phyloP scores from a whole-genome alignment of 2,113 vertebrate species.

The Dryoscopus gambensis region DNA sequence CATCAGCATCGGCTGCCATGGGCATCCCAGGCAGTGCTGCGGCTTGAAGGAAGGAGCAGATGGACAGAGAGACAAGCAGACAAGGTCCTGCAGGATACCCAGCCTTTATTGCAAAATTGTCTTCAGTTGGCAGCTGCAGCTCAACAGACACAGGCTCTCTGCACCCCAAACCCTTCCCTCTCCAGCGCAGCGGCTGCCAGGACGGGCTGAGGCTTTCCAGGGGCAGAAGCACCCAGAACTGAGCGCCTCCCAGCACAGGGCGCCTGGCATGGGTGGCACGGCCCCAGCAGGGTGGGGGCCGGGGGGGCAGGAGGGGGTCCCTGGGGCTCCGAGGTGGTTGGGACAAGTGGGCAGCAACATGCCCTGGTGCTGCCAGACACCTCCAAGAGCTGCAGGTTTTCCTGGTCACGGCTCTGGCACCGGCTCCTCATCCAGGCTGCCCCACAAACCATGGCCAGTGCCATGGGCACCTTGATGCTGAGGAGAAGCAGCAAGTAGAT shows the following conservation, averaged over 20 bases:
- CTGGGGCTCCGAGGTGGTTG: accelerated
- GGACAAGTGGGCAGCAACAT: accelerated
- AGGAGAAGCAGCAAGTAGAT: not conserved
- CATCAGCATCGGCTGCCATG: accelerated
- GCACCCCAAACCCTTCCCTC: not conserved
- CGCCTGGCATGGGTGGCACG: accelerated
- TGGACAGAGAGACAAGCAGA: not conserved
- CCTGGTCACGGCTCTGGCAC: accelerated
- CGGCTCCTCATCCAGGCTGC: not conserved
- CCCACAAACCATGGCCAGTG: not conserved
- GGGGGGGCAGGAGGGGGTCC: accelerated
- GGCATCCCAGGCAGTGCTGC: accelerated
- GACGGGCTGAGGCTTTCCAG: not conserved
- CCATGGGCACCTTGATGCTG: not conserved
- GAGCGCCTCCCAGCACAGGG: accelerated
- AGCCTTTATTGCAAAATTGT: not conserved
- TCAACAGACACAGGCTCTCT: not conserved
- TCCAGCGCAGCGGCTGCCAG: accelerated
- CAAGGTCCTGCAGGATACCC: not conserved
- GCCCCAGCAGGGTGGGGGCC: accelerated
- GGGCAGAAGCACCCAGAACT: accelerated
- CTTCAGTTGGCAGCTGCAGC: not conserved
- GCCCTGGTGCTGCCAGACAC: accelerated
- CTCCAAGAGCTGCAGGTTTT: not conserved
- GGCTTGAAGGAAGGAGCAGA: not conserved